Evolutionary conservation across 1,140 invertebrate genomes (phyloP).

Genomic region (Euwallacea similis): DNA sequence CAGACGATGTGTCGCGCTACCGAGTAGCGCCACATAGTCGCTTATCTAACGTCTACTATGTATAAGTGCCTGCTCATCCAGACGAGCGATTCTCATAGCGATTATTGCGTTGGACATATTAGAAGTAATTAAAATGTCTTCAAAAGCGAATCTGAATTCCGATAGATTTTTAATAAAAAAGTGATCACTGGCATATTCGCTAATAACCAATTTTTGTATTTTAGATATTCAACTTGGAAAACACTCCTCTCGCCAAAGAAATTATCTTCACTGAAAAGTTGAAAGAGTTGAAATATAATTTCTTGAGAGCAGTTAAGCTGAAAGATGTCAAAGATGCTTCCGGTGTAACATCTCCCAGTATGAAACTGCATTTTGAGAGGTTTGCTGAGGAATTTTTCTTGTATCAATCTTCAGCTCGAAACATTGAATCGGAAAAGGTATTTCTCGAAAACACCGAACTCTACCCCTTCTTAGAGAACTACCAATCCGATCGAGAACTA

Average conservation of each 20-base stretch:
- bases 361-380: slow-evolving; percentile 45
- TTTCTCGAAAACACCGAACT: slow-evolving; percentile 20
- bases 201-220: slow-evolving; percentile 35
- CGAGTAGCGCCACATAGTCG: too few relatives aligned
- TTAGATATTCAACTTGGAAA: slow-evolving; percentile 56
- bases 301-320: slow-evolving; percentile 47
- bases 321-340: slow-evolving; percentile 46
- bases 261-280: slow-evolving; percentile 55
- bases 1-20: too few relatives aligned
- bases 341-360: slow-evolving; percentile 45
- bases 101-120: too few relatives aligned
- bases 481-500: slow-evolving; percentile 32
- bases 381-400: slow-evolving; percentile 53
- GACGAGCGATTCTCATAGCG: too few relatives aligned
- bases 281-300: slow-evolving; percentile 48
- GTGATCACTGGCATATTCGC: neutral
- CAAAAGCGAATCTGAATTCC: too few relatives aligned
- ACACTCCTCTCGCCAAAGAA: slow-evolving; percentile 52
- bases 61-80: too few relatives aligned
- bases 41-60: too few relatives aligned
- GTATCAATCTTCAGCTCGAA: slow-evolving; percentile 41
- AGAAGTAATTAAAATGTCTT: too few relatives aligned
- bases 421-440: slow-evolving; percentile 40
- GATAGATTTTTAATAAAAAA: neutral
- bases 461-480: slow-evolving; percentile 38